Evolutionary conservation across 2,113 vertebrate genomes (phyloP), one percentile per base, ranked within the genome.

Genomic region (Pterophyllum scalare): DNA sequence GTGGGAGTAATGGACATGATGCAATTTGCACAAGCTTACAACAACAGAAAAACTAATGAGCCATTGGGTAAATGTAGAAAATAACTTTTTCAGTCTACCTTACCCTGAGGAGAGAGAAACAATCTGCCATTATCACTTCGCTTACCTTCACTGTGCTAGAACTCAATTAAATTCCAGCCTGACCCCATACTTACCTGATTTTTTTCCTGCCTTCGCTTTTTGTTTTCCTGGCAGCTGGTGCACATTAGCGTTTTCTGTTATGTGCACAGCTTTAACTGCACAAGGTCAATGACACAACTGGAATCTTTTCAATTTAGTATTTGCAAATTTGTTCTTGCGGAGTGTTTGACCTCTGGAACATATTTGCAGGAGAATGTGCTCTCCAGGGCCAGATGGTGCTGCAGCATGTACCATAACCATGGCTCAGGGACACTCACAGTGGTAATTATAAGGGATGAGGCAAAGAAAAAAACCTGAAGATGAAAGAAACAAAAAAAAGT

Each of bases 21-120:
- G 88, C 67, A 60, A 89, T 90, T 89, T 89, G 54, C 70, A 87
- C 83, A 80, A 72, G 62, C 54, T 79, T 75, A 84, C 86, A 91
- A 81, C 89, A 90, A 82, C 79, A 86, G 62, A 90, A 77, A 82
- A 90, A 87, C 80, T 89, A 93, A 93, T 89, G 84, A 93, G 88
- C 82, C 43, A n/a, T 74, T 54, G 61, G 75, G 58, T 43, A 67
- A 80, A 79, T 22, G 78, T 57, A 52, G 59, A 81, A 79, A 64
- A 82, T 38, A 74, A 67, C 15, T 54, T 76, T 74, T 86, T 58
- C 49, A 77, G 56, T 81, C 67, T 15, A n/a, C 59, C 49, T 77
- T 20, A 72, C 76, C 33, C 81, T 59, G 75, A 82, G 52, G 52
- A 80, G 67, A 85, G 62, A 82, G 26, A 82, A 77, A 83, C 46